A percentile compares a stretch with the other conserved stretches of the same genome.
Conservation (phyloP, 2,113 vertebrate species). For the Rhabdornis inornatus region DNA sequence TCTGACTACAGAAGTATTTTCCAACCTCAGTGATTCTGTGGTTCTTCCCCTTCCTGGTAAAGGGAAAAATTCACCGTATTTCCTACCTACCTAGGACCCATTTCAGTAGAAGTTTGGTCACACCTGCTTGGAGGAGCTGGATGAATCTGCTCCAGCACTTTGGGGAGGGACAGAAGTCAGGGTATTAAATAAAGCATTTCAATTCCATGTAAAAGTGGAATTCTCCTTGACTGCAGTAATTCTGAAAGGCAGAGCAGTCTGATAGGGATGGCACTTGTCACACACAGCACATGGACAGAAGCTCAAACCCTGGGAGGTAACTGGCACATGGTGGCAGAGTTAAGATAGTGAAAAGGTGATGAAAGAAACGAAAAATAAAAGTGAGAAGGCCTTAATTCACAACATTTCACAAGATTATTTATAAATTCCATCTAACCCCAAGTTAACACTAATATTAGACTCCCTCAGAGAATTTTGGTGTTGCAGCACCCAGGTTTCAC, state of each 20-base stretch:
- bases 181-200: not conserved
- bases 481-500: not conserved
- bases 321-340: not conserved
- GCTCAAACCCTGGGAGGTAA: not conserved
- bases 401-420: not conserved
- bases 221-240: not conserved
- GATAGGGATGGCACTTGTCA: not conserved
- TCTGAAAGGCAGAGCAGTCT: not conserved
- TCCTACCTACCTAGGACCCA: too few species aligned
- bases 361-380: not conserved
- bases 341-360: not conserved
- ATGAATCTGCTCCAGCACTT: too few species aligned
- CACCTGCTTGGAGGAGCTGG: not conserved
- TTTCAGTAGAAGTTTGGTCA: not conserved
- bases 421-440: not conserved
- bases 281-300: rapidly evolving
- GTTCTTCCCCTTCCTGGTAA: not conserved
- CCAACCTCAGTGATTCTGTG: not conserved
- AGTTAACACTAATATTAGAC: not conserved
- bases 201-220: not conserved
- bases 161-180: not conserved
- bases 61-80: not conserved
- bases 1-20: not conserved
- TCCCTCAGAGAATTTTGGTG: not conserved
- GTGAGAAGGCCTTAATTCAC: not conserved